Evolutionary conservation across 2,113 vertebrate species (phyloP).

Genomic region (Tupaia tana): DNA sequence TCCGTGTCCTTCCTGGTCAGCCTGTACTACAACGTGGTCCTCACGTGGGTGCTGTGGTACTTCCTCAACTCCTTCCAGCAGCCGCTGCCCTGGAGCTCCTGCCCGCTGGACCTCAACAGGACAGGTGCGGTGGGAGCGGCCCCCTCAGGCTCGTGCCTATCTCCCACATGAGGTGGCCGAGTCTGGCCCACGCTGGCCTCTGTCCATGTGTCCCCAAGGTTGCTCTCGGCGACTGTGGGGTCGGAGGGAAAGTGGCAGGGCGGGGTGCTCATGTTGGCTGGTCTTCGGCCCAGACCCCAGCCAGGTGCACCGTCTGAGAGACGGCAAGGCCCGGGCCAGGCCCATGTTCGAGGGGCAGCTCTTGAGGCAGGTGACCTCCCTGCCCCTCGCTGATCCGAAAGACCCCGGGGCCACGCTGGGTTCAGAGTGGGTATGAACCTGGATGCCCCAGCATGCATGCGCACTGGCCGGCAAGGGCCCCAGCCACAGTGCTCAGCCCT

Average conservation of each 20-base stretch:
- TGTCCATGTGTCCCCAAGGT: fast-evolving
- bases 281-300: neutral
- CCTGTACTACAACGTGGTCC: constrained; percentile 92
- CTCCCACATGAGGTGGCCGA: too few relatives aligned
- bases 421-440: too few relatives aligned
- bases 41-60: constrained; percentile 95
- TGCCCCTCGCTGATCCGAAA: neutral
- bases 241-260: neutral
- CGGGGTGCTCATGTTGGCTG: neutral
- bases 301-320: neutral
- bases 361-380: neutral
- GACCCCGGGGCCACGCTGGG: neutral
- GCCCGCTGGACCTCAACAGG: constrained; percentile 88
- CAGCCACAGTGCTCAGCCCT: fast-evolving
- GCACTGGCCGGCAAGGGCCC: neutral
- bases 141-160: neutral
- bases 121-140: constrained; percentile 85
- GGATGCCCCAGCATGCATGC: neutral
- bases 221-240: neutral
- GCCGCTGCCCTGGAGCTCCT: constrained; percentile 92
- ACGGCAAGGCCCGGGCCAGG: too few relatives aligned
- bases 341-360: too few relatives aligned
- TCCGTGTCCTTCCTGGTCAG: constrained; percentile 87
- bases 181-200: neutral
- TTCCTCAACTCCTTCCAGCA: constrained; percentile 93